These are phyloP conservation scores for Thunnus albacares DNA, from an alignment of 2,797 vertebrate genomes.

Conservation along the genomic window DNA sequence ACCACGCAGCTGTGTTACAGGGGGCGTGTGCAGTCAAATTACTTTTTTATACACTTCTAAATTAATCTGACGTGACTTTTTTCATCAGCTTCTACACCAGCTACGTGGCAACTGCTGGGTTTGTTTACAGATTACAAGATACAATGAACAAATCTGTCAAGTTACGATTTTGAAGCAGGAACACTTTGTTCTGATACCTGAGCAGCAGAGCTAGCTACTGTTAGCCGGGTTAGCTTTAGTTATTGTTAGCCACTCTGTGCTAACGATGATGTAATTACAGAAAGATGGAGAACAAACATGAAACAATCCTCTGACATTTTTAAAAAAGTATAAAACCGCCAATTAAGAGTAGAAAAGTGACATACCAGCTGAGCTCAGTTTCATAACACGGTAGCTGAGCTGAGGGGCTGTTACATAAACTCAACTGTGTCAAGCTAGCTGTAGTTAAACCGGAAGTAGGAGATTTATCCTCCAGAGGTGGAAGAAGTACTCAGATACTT, in stretches of 20 bases:
- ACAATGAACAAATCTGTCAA: neutral
- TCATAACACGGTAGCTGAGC: constrained; percentile 36
- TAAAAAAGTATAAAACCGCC: neutral
- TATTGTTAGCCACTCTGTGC: neutral
- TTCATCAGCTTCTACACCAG: neutral
- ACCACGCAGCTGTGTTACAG: neutral
- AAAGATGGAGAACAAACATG: neutral
- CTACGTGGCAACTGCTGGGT: neutral
- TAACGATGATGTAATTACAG: neutral
- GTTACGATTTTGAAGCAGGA: neutral
- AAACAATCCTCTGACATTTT: neutral
- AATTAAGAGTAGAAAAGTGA: neutral
- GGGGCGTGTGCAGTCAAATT: neutral
- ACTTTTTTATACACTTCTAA: neutral
- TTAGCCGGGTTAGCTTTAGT: constrained; percentile 23
- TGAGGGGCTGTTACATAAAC: constrained; percentile 30
- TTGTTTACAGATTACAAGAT: neutral
- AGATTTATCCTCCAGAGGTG: too few species aligned
- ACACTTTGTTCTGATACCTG: constrained; percentile 54
- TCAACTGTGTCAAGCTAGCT: neutral
- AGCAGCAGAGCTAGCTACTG: constrained; percentile 29
- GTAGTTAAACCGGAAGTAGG: neutral
- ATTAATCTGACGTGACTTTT: neutral
- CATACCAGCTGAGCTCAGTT: constrained; percentile 60
- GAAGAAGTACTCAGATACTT: too few species aligned